Conservation (phyloP, 2,888 invertebrate species). For the Coenonympha glycerion region DNA sequence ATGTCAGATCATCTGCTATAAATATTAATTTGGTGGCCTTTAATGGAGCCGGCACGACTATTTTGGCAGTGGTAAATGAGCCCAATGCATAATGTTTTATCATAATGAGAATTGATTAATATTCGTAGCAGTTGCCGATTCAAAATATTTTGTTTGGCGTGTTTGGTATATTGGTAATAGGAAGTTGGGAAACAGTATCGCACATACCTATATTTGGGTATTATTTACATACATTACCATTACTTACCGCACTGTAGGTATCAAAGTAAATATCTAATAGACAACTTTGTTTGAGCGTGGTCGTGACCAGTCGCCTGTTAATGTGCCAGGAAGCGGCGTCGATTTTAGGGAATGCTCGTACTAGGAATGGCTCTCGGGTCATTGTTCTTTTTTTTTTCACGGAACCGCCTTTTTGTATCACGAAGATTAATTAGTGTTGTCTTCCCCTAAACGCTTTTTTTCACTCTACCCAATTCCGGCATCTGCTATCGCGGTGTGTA, state of each 20-base stretch:
- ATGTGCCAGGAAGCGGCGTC: conserved; percentile 67
- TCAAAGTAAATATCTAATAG: too few species aligned
- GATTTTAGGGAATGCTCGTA: conserved; percentile 68
- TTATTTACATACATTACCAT: too few species aligned
- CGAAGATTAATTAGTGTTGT: conserved; percentile 61
- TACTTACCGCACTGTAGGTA: too few species aligned
- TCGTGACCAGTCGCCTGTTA: conserved; percentile 46
- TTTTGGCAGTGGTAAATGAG: conserved; percentile 36
- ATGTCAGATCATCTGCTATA: conserved; percentile 39
- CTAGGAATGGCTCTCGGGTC: conserved; percentile 65
- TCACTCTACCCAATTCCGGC: conserved; percentile 33
- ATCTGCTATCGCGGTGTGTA: conserved; percentile 32
- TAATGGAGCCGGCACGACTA: conserved; percentile 35
- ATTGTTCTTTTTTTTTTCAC: conserved; percentile 63
- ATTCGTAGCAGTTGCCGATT: not conserved
- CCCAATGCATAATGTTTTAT: not conserved
- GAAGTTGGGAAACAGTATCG: too few species aligned
- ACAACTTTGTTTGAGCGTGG: conserved; percentile 51
- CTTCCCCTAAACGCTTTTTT: conserved; percentile 45
- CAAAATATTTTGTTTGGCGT: not conserved
- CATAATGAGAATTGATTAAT: not conserved
- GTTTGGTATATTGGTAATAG: too few species aligned
- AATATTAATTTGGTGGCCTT: conserved; percentile 45
- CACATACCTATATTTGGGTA: too few species aligned
- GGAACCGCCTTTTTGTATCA: conserved; percentile 51